Conservation (phyloP, 2,888 invertebrate genomes). For the Octonoba sinensis region DNA sequence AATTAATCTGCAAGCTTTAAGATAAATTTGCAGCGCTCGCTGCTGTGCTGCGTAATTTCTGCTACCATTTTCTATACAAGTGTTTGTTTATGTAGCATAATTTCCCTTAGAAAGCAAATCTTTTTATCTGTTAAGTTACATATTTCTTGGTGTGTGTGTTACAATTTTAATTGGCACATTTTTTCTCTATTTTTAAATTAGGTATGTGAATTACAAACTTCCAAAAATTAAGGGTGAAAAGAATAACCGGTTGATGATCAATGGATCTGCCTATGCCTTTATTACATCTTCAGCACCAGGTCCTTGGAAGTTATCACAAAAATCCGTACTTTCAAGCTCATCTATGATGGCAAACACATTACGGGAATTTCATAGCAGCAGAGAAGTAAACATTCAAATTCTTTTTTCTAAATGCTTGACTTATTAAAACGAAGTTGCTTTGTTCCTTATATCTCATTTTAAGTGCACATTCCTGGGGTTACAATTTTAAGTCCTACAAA, state of each 20-base stretch:
- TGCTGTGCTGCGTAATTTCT: too few species aligned
- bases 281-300: constrained; percentile 71
- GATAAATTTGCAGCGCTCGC: too few species aligned
- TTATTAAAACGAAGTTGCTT: background rate
- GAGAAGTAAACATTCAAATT: constrained; percentile 17
- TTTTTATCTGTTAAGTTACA: background rate
- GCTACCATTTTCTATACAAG: too few species aligned
- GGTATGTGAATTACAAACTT: constrained; percentile 73
- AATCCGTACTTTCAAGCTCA: constrained; percentile 21
- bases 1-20: too few species aligned
- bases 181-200: background rate
- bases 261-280: constrained; percentile 80
- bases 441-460: background rate
- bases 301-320: constrained; percentile 80
- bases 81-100: too few species aligned
- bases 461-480: too few species aligned
- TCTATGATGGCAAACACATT: constrained; percentile 44
- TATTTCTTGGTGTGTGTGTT: background rate
- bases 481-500: too few species aligned
- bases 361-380: constrained; percentile 10
- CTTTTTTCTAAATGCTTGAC: background rate
- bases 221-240: constrained; percentile 53
- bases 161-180: background rate
- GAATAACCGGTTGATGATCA: constrained; percentile 69
- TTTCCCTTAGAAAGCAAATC: too few species aligned